Conservation (phyloP, 2,888 invertebrate species). For the Craniophora ligustri region DNA sequence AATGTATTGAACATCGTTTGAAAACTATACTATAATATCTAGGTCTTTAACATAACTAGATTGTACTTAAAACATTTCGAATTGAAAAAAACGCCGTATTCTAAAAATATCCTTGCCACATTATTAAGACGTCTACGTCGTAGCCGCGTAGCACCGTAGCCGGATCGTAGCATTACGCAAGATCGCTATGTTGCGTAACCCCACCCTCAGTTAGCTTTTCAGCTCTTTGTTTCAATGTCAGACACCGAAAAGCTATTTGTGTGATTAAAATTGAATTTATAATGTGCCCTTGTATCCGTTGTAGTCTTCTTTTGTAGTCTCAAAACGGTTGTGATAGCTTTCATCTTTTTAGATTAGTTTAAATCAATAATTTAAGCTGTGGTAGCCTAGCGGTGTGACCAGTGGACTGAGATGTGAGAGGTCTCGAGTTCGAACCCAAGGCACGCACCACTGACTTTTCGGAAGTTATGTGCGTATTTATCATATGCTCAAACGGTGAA, state of each 20-base stretch:
- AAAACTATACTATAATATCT: too few species aligned
- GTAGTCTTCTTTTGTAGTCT: too few species aligned
- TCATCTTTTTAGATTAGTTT: too few species aligned
- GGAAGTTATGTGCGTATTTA: too few species aligned
- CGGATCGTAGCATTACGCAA: constrained; percentile 53
- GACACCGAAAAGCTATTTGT: constrained; percentile 31
- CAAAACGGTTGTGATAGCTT: too few species aligned
- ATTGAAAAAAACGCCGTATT: not conserved
- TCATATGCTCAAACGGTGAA: too few species aligned
- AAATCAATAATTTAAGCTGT: too few species aligned
- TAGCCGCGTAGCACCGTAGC: constrained; percentile 39
- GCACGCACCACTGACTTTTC: too few species aligned
- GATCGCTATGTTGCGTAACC: constrained; percentile 55
- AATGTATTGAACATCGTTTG: too few species aligned
- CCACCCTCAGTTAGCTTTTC: constrained; percentile 48
- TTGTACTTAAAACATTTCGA: not conserved
- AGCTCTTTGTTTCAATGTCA: constrained; percentile 45
- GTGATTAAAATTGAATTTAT: constrained; percentile 24
- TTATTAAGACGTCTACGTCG: constrained; percentile 28
- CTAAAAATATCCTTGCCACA: constrained; percentile 14
- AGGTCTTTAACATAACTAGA: not conserved
- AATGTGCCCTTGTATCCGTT: not conserved
- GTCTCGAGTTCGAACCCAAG: too few species aligned
- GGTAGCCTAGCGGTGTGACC: too few species aligned
- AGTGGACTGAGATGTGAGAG: too few species aligned